phyloP scores from a whole-genome alignment of 2,797 vertebrate genomes.

The Aldrovandia affinis region DNA sequence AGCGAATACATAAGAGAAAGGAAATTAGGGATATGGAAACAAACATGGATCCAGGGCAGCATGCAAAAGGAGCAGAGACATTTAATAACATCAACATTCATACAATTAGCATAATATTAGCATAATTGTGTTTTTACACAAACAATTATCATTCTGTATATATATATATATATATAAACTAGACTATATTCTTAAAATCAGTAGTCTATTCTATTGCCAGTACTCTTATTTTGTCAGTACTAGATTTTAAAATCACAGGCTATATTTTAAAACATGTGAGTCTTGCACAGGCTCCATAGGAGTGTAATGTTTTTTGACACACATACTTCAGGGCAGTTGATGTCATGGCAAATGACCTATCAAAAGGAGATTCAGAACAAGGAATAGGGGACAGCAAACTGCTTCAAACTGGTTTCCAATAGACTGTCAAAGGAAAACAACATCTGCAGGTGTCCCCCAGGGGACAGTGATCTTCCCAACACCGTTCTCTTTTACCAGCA shows the following conservation, averaged over 20 bases:
- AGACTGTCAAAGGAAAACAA: too few species aligned
- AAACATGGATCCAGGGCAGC: not conserved
- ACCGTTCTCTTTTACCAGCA: too few species aligned
- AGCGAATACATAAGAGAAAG: not conserved
- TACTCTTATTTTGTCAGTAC: too few species aligned
- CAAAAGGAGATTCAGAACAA: not conserved
- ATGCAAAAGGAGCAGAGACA: not conserved
- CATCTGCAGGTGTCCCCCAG: too few species aligned
- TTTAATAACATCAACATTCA: not conserved
- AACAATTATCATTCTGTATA: not conserved
- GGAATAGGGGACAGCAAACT: not conserved
- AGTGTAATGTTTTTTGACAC: not conserved
- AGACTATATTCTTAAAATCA: too few species aligned
- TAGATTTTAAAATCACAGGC: not conserved
- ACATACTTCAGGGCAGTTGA: not conserved
- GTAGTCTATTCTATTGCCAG: too few species aligned
- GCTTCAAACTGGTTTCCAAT: too few species aligned
- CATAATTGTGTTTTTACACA: not conserved
- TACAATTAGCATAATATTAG: not conserved
- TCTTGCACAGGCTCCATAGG: too few species aligned
- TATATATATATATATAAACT: too few species aligned
- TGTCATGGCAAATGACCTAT: not conserved
- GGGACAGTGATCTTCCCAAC: too few species aligned
- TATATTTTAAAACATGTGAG: too few species aligned
- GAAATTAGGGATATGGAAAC: not conserved